Evolutionary conservation across 1,140 invertebrate genomes (phyloP), one percentile per base, ranked within the genome.

Genomic region (Aethina tumida): DNA sequence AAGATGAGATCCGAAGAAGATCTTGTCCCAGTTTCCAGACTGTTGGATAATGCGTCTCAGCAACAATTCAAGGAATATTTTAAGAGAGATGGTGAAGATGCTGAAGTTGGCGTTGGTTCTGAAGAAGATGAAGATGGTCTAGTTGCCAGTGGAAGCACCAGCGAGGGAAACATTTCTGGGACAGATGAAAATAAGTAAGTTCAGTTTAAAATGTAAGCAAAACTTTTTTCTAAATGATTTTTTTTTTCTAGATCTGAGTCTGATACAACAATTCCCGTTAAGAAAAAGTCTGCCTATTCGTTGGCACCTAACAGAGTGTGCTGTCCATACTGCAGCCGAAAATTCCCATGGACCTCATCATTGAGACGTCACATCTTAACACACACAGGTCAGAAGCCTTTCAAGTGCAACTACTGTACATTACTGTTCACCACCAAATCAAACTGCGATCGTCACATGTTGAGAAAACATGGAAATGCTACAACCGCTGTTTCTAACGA

Each of bases 291-390:
- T n/a, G 93, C 92, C 0, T 96, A 97, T 58, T 93, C 89, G 17
- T 74, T 93, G 53, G 91, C 92, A 0, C 92, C 92, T 1, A 93
- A 96, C 57, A 74, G 91, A 25, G 87, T 90, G 0, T 77, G 81
- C 6, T 97, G 94, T 58, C 88, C 88, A 0, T 93, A 88, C 52
- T 97, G 94, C 60, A 73, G 81, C 29, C 71, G 92, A 15, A 86
- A 88, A 53, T 97, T 97, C 58, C 93, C 93, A 0, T 97, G 94
- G 94, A 85, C 84, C 3, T 94, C 89, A 8, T 96, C 92, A 0
- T 67, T 97, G 7, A 74, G 90, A 2, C 71, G 92, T 2, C 93
- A 97, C 60, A 84, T 96, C 15, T 71, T 93, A 0, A 95, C 90
- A 0, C 90, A 95, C 53, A 95, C 89, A 3, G 93, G 93, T 3